These are phyloP conservation scores for Homalodisca vitripennis DNA, from an alignment of 1,140 invertebrate genomes.

Conservation along the genomic window DNA sequence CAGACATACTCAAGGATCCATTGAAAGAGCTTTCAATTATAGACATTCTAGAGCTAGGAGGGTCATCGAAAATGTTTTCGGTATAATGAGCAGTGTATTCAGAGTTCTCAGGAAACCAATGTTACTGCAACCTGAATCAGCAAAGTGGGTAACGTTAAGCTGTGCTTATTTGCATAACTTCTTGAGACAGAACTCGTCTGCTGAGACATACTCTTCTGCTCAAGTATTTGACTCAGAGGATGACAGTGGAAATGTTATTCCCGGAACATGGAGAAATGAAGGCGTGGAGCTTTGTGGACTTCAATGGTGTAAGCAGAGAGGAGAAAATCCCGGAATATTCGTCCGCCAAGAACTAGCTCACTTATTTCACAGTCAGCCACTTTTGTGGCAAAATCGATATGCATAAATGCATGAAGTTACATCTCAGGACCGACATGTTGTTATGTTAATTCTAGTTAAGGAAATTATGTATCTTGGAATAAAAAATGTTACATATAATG, in stretches of 20 bases:
- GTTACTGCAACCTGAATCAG: constrained; percentile 42
- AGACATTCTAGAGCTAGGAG: constrained; percentile 45
- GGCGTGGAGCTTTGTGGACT: constrained; percentile 7
- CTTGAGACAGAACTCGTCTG: constrained; percentile 34
- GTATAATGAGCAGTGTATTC: constrained; percentile 51
- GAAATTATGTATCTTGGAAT: too few species aligned
- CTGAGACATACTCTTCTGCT: not conserved
- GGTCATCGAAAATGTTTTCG: constrained; percentile 55
- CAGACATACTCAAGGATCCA: constrained; percentile 47
- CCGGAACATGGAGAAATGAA: constrained; percentile 11
- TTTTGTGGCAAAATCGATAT: constrained; percentile 3
- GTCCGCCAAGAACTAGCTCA: constrained; percentile 6
- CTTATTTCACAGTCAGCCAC: constrained; percentile 14
- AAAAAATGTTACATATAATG: too few species aligned
- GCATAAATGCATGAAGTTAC: too few species aligned
- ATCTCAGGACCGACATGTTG: too few species aligned
- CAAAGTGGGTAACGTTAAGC: constrained; percentile 41
- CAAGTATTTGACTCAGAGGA: constrained; percentile 8
- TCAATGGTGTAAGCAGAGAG: not conserved
- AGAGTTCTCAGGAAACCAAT: constrained; percentile 47
- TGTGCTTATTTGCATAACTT: constrained; percentile 38
- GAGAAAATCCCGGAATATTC: constrained; percentile 6
- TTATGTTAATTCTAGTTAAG: too few species aligned
- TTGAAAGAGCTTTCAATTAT: constrained; percentile 48
- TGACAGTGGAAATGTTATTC: not conserved